phyloP scores from a whole-genome alignment of 2,888 invertebrate species.

The Mamestra brassicae region DNA sequence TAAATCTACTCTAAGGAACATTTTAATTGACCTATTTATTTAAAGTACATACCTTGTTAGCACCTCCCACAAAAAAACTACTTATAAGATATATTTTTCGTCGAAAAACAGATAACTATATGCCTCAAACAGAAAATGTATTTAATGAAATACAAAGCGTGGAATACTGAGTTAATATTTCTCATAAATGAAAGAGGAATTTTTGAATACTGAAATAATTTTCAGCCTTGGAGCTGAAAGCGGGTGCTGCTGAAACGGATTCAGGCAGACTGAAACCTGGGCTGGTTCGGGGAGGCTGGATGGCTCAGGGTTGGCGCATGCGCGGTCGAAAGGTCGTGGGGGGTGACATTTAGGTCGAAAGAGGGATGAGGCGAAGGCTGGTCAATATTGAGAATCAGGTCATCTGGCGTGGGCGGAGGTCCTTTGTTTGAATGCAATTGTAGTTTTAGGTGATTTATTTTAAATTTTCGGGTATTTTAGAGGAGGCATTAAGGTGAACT shows the following conservation, averaged over 20 bases:
- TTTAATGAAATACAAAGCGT: constrained; percentile 74
- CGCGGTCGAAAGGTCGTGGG: constrained; percentile 82
- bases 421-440: constrained; percentile 11
- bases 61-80: constrained; percentile 74
- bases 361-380: constrained; percentile 68
- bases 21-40: neutral
- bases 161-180: constrained; percentile 78
- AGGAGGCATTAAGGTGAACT: too few relatives aligned
- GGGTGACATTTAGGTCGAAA: constrained; percentile 72
- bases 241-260: constrained; percentile 64
- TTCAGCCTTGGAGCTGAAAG: constrained; percentile 65
- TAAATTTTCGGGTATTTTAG: too few relatives aligned
- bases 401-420: constrained; percentile 69
- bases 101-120: constrained; percentile 86
- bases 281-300: constrained; percentile 64
- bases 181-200: constrained; percentile 83
- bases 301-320: constrained; percentile 77
- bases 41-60: constrained; percentile 54
- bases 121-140: constrained; percentile 80
- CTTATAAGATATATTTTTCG: constrained; percentile 88
- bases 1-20: constrained; percentile 54
- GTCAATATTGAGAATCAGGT: constrained; percentile 78
- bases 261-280: constrained; percentile 76
- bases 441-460: constrained; percentile 3
- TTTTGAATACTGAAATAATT: constrained; percentile 51